These are phyloP conservation scores for Aplidium turbinatum DNA, from an alignment of 23 tunicate genomes.

Conservation along the genomic window DNA sequence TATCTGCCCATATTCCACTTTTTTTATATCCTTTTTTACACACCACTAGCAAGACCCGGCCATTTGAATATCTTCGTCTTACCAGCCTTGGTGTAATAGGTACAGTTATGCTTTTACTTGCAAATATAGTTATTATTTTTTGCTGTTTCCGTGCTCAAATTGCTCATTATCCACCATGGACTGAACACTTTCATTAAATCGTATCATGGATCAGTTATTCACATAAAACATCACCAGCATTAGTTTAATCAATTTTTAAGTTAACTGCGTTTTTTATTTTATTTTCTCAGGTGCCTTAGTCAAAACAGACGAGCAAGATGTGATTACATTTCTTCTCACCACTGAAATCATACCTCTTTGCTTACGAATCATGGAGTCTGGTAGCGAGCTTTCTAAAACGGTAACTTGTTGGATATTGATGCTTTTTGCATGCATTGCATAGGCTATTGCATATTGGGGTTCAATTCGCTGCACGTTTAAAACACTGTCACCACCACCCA, in stretches of 20 bases:
- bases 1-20: constrained; percentile 95
- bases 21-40: constrained; percentile 95
- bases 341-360: constrained; percentile 99
- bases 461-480: too few relatives aligned
- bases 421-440: too few relatives aligned
- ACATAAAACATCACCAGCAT: too few relatives aligned
- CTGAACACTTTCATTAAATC: too few relatives aligned
- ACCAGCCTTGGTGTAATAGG: constrained; percentile 97
- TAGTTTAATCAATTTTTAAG: too few relatives aligned
- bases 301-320: constrained; percentile 98
- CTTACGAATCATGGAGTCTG: constrained; percentile 94
- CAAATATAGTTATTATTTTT: too few relatives aligned
- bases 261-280: constrained; percentile 3
- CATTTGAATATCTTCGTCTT: constrained; percentile 91
- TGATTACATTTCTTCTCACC: constrained; percentile 90
- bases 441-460: too few relatives aligned
- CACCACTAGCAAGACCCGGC: constrained; percentile 92
- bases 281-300: constrained; percentile 79
- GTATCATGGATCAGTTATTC: too few relatives aligned
- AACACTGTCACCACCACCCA: too few relatives aligned
- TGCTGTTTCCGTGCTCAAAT: too few relatives aligned
- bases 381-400: constrained; percentile 94
- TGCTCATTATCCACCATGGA: too few relatives aligned
- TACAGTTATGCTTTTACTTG: too few relatives aligned
- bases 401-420: constrained; percentile 34